Evolutionary conservation across 2,797 vertebrate genomes (phyloP), one percentile per base, ranked within the genome.

Genomic region (Enteromius fasciolatus): DNA sequence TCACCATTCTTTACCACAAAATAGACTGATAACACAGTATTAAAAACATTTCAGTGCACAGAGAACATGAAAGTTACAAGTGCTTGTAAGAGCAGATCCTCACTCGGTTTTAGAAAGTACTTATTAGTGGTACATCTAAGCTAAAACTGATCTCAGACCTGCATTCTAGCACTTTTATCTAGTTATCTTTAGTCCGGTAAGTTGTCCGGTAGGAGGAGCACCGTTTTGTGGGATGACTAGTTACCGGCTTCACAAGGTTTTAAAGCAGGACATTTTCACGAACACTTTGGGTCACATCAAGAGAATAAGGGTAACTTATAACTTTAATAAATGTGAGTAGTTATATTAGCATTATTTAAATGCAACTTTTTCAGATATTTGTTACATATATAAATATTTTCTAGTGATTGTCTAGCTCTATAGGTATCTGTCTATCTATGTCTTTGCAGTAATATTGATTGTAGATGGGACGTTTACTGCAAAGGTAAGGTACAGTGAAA

Each of bases 371-470:
- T 50, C 28, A 2, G 18, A 76, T 11, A 31, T n/a, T 33, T 52
- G 31, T 52, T 52, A 36, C 7, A 1, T 15, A 63, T 68, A 46
- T 69, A 76, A n/a, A 69, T 63, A 63, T 69, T 77, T 36, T 57
- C n/a, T 77, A n/a, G 50, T 83, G 81, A 83, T 83, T 83, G 81
- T 83, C 81, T 76, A 77, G 64, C 74, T 69, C 28, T 73, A 54
- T 82, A 46, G 2, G 14, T 70, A 59, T 76, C 23, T 69, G 8
- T 76, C 33, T 78, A 50, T 20, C 18, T 14, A 3, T 64, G 25
- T 17, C 54, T 28, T 50, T 66, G 46, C 66, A 70, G 23, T 41
- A 39, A 67, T 41, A 39, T 66, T 64, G 70, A 67, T n/a, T 66
- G 59, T 74, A 59, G 41, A 39, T 4, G 14, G 41, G 57, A 64